Conservation (phyloP, 1,140 invertebrate genomes). For the Cardiocondyla obscurior region DNA sequence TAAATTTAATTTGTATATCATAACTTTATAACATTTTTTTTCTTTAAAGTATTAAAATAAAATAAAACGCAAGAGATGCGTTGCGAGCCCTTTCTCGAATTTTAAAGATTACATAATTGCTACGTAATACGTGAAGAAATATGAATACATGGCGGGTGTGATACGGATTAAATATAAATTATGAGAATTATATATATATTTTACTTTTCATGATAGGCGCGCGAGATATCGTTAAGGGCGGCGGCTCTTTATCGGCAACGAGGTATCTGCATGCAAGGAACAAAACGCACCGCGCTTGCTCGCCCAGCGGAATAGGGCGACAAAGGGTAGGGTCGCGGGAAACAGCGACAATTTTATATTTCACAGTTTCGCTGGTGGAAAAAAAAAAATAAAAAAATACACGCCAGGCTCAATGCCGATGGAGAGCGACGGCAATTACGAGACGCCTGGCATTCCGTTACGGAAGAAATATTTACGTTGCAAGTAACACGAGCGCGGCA, state of each 20-base stretch:
- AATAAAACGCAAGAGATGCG: no score
- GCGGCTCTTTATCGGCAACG: slow-evolving; percentile 30
- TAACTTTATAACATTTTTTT: not conserved
- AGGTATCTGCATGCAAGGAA: slow-evolving; percentile 42
- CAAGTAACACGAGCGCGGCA: not conserved
- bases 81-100: not conserved
- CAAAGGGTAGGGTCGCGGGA: not conserved
- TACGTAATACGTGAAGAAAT: slow-evolving; percentile 27
- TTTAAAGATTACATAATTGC: slow-evolving; percentile 4
- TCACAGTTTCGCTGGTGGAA: not conserved
- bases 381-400: no score
- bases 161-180: slow-evolving; percentile 41
- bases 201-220: slow-evolving; percentile 25
- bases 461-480: slow-evolving; percentile 50
- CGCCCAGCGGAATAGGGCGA: not conserved
- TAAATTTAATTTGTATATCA: not conserved
- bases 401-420: not conserved
- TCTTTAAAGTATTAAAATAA: no score
- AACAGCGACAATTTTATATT: slow-evolving; percentile 26
- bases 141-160: slow-evolving; percentile 17
- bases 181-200: slow-evolving; percentile 25
- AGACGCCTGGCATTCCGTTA: slow-evolving; percentile 47
- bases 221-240: not conserved
- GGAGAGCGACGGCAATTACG: slow-evolving; percentile 27
- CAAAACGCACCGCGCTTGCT: not conserved